Evolutionary conservation across 2,113 vertebrate species (phyloP), one percentile per base, ranked within the genome.

Genomic region (Pipra filicauda): DNA sequence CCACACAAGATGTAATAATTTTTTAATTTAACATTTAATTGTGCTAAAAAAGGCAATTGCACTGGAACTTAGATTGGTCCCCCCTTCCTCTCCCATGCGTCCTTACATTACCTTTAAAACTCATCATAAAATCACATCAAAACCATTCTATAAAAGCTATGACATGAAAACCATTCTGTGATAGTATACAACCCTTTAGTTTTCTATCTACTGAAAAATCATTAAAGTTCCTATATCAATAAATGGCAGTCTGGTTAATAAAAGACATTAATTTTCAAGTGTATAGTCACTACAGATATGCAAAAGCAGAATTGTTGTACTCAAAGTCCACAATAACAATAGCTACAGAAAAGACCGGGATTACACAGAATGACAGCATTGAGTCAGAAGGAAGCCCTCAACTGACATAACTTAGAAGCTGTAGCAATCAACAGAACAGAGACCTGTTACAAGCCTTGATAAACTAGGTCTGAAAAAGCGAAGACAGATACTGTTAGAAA

Each of bases 1-100:
- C 0, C 21, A 72, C 14, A 27, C 2, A 87, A 27, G 27, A 54
- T 2, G 0, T 23, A 41, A 31, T 46, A 3, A 15, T n/a, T 28
- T 72, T 64, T 70, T 77, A 80, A 6, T 26, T 77, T 77, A 57
- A 24, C 5, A 44, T 41, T 55, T 78, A 52, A 15, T 10, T 61
- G 35, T 9, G 28, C 5, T 67, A 49, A 67, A 76, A 54, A 64
- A 46, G 31, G 6, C 23, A 59, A 15, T 31, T 59, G 37, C 30
- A 15, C 12, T 58, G 39, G 51, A 48, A 70, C 11, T 77, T 35
- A 46, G 6, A 44, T 43, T 74, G 41, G 6, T 78, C 3, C 11
- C 6, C 11, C 7, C 16, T 46, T 51, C 30, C 5, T 69, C 13
- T 30, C 12, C 20, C 8, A 46, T 23, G 6, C 5, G 2, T 55